Evolutionary conservation across 2,113 vertebrate species (phyloP).

Genomic region (Rattus norvegicus): GRCr8 NC_086019.1:21242501-21243000

Average conservation of each 20-base stretch:
- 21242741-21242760: neutral
- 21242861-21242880: no score
- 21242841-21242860: neutral
- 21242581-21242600: neutral
- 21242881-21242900: neutral
- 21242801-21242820: neutral
- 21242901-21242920: neutral
- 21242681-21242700: neutral
- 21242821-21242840: slow-evolving; percentile 26
- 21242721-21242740: neutral
- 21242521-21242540: neutral
- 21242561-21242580: neutral
- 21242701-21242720: neutral
- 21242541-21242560: neutral
- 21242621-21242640: neutral
- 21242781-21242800: neutral
- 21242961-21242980: neutral
- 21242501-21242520: neutral
- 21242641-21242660: neutral
- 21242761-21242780: neutral
- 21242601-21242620: neutral
- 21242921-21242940: neutral
- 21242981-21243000: neutral
- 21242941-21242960: neutral
- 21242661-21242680: neutral